Percentiles rank a stretch among this genome's conserved stretches.
These are phyloP conservation scores for Aphelenchoides avenae DNA, from an alignment of 1,140 invertebrate genomes.

Conservation along the genomic window DNA sequence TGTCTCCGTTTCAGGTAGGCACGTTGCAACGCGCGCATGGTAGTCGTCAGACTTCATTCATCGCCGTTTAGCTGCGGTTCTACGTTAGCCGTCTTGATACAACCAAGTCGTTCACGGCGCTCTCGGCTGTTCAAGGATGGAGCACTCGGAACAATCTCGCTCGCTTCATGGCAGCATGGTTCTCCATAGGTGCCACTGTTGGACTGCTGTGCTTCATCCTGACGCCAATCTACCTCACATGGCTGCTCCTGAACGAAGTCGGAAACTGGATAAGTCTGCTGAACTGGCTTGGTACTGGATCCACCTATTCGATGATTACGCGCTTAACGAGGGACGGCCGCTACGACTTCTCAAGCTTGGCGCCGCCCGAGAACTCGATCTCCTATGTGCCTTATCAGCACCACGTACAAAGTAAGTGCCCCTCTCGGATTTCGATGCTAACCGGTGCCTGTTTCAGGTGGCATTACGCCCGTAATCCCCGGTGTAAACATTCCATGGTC, in stretches of 20 bases:
- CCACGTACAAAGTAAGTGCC: conserved; percentile 35
- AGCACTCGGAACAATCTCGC: too few species aligned
- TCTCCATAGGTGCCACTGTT: conserved; percentile 35
- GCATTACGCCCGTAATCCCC: conserved; percentile 66
- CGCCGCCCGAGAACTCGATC: conserved; percentile 13
- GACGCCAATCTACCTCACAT: conserved; percentile 41
- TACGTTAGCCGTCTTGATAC: conserved; percentile 19
- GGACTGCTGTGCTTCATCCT: conserved; percentile 37
- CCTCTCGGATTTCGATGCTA: conserved; percentile 21
- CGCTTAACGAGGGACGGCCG: not conserved
- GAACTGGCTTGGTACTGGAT: conserved; percentile 7
- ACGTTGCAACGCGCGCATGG: not conserved
- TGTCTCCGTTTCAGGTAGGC: conserved; percentile 20
- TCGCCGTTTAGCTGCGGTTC: conserved; percentile 19
- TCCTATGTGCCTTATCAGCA: conserved; percentile 39
- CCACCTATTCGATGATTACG: not conserved
- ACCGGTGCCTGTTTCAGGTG: conserved; percentile 27
- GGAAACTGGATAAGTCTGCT: conserved; percentile 18
- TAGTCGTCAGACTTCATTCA: too few species aligned
- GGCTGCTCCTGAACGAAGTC: conserved; percentile 36
- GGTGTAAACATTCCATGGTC: conserved; percentile 81
- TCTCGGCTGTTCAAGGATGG: conserved; percentile 5
- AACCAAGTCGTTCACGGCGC: too few species aligned
- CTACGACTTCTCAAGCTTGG: conserved; percentile 8
- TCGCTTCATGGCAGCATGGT: conserved; percentile 28